Base-by-base conservation (phyloP, 2,888 invertebrate species). In the Idaea dimidiata region DNA sequence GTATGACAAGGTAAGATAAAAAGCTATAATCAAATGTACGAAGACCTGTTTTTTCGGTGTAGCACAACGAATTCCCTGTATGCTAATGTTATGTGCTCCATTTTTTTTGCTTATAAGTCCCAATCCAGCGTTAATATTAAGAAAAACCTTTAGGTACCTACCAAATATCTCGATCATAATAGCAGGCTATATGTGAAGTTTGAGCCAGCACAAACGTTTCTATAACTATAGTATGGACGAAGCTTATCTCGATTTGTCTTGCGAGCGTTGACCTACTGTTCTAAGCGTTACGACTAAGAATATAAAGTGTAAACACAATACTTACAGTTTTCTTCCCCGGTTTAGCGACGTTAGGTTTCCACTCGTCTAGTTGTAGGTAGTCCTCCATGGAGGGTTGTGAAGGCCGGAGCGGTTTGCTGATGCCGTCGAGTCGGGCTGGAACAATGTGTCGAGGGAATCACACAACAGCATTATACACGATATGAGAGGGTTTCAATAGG, bases 341-440 rank as follows among this genome's bases (percentile, higher is more conserved):
- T 68, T 92, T 93, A 63, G 94, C 89, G 59, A 83, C 85, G 71
- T 90, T 92, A 62, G 95, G 93, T 73, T 93, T 93, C 94, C 95
- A 97, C 77, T 97, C 97, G 87, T 97, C 96, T 92, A 82, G 94
- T 88, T 98, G 97, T 68, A 99, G 94, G 94, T 97, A 99, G 87
- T 98, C 98, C 83, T 98, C 97, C 95, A 99, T 96, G 64, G 97
- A 96, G 78, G 95, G 93, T 64, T 94, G 93, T 64, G 94, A 94
- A 66, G 96, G 93, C 66, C 95, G 94, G 66, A 95, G 93, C 60
- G 96, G 95, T 83, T 95, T 96, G 83, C 93, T 96, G 74, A 97
- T 95, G 68, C 99, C 99, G 93, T 99, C 99, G 87, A 99, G 94
- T 67, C 97, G 97, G 78, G 98, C 99, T 98, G 93, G 24, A 94